Conservation (phyloP, 2,113 vertebrate genomes). For the Uropsilus gracilis region DNA sequence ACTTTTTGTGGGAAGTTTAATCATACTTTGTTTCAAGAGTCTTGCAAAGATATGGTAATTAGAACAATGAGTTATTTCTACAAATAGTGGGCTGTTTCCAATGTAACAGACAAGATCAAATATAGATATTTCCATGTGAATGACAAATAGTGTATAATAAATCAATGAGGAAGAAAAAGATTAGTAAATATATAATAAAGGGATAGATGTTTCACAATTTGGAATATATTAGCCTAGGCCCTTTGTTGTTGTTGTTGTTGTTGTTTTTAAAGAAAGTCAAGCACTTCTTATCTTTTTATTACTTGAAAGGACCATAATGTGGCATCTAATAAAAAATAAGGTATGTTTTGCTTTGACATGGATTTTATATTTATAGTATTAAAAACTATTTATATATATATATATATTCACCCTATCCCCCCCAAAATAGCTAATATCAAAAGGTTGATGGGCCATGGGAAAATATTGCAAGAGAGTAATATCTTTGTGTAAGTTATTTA, state of each 20-base stretch:
- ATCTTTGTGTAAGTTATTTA: background rate
- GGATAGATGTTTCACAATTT: background rate
- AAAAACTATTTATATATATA: background rate
- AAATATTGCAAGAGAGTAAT: background rate
- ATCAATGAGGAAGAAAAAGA: background rate
- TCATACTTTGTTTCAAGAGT: background rate
- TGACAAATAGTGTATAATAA: background rate
- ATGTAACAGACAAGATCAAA: background rate
- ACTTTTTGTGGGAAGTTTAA: background rate
- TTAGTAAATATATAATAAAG: background rate
- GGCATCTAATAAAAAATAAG: background rate
- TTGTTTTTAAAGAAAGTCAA: slow-evolving; percentile 28
- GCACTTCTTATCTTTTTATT: background rate
- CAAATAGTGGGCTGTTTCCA: background rate
- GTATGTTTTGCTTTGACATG: background rate
- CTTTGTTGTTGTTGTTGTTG: too few relatives aligned
- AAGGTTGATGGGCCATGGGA: background rate
- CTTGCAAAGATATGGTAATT: background rate
- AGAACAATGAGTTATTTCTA: background rate
- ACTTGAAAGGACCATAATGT: background rate
- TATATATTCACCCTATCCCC: background rate
- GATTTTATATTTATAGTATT: background rate
- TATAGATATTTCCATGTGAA: background rate
- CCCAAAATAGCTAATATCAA: background rate
- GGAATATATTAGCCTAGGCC: background rate